phyloP scores from a whole-genome alignment of 2,113 vertebrate genomes.

The Mobula hypostoma region DNA sequence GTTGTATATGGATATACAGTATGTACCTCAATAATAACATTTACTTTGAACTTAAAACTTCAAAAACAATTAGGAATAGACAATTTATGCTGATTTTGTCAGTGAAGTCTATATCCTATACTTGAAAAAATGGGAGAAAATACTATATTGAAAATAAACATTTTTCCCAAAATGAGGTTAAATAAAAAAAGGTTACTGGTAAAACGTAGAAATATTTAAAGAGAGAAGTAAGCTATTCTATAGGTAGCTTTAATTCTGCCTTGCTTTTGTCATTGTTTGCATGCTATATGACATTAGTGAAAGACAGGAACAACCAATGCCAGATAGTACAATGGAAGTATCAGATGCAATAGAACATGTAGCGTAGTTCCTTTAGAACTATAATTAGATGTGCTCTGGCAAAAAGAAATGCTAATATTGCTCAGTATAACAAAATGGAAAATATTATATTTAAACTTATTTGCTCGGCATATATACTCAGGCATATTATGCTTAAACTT shows the following conservation, averaged over 20 bases:
- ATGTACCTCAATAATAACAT: too few relatives aligned
- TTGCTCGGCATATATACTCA: slow-evolving; percentile 27
- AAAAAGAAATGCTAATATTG: slow-evolving; percentile 32
- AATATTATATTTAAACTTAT: slow-evolving; percentile 31
- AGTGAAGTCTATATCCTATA: too few relatives aligned
- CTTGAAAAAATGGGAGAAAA: too few relatives aligned
- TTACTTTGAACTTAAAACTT: too few relatives aligned
- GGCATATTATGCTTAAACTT: slow-evolving; percentile 32
- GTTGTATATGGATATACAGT: too few relatives aligned
- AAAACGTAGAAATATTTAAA: not conserved
- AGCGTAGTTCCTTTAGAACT: not conserved
- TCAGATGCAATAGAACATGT: not conserved
- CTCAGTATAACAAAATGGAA: slow-evolving; percentile 28
- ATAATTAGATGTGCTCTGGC: not conserved
- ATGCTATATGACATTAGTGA: not conserved
- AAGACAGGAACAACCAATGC: not conserved
- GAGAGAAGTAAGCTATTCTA: not conserved
- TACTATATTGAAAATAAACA: not conserved
- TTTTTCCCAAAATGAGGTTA: not conserved
- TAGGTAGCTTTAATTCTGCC: not conserved
- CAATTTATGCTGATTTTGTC: too few relatives aligned
- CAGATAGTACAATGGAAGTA: not conserved
- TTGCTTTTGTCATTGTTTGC: not conserved
- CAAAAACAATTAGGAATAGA: too few relatives aligned
- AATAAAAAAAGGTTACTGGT: not conserved